phyloP scores from a whole-genome alignment of 2,888 invertebrate species.

The Drosophila leonis region DNA sequence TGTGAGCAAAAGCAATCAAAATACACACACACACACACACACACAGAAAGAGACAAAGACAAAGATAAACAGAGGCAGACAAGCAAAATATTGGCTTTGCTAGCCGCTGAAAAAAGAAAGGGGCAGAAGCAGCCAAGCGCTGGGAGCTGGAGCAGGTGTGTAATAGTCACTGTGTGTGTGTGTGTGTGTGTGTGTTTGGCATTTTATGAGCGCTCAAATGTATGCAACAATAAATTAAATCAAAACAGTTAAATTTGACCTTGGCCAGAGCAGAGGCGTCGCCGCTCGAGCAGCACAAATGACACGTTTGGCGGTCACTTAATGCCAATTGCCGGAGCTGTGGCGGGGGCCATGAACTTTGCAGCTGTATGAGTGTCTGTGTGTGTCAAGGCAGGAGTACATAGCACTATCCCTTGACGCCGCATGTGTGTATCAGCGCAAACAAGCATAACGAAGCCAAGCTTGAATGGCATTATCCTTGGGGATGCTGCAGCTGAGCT shows the following conservation, averaged over 20 bases:
- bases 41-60: conserved; percentile 55
- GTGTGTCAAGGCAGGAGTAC: conserved; percentile 27
- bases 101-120: conserved; percentile 40
- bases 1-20: conserved; percentile 75
- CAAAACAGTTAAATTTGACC: conserved; percentile 77
- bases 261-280: conserved; percentile 60
- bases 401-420: conserved; percentile 17
- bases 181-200: conserved; percentile 25
- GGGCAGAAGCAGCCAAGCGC: conserved; percentile 10
- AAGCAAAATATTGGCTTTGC: conserved; percentile 75
- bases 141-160: conserved; percentile 49
- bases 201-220: conserved; percentile 67
- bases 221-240: conserved; percentile 79
- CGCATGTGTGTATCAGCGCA: conserved; percentile 46
- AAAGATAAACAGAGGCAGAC: conserved; percentile 74
- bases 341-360: conserved; percentile 61
- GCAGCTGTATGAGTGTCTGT: conserved; percentile 13
- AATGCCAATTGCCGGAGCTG: conserved; percentile 6
- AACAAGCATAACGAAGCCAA: conserved; percentile 73
- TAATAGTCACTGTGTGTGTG: conserved; percentile 26
- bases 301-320: conserved; percentile 62
- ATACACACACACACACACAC: conserved; percentile 48
- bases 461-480: conserved; percentile 64
- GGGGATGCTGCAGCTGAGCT: conserved; percentile 56
- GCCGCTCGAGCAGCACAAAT: conserved; percentile 27